Conservation (phyloP, 2,113 vertebrate species). For the Microtus oregoni region DNA sequence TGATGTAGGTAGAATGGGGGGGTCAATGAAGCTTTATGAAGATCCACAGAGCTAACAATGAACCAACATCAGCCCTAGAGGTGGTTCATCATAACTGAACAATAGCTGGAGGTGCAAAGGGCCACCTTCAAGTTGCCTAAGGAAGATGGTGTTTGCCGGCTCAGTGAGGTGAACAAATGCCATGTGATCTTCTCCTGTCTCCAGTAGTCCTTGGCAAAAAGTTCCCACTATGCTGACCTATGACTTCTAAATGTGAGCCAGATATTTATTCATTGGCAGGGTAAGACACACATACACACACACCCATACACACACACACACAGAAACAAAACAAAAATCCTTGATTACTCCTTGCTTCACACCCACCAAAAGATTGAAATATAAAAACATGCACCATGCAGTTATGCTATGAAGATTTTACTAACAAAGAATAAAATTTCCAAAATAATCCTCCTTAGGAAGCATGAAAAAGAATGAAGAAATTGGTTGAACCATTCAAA, state of each 20-base stretch:
- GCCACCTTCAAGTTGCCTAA: not conserved
- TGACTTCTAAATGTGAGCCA: not conserved
- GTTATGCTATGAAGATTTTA: constrained; percentile 1
- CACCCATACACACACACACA: not conserved
- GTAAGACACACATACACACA: not conserved
- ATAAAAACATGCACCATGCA: not conserved
- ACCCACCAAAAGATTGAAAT: not conserved
- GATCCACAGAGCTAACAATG: not conserved
- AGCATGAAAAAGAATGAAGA: not conserved
- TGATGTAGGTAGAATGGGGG: not conserved
- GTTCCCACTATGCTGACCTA: not conserved
- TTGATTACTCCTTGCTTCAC: not conserved
- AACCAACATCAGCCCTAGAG: not conserved
- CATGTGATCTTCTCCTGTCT: not conserved
- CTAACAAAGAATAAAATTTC: not conserved
- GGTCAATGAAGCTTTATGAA: not conserved
- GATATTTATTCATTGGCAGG: not conserved
- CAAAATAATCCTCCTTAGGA: not conserved
- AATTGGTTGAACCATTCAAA: not conserved
- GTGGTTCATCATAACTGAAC: not conserved
- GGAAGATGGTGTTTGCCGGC: not conserved
- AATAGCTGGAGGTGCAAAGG: not conserved
- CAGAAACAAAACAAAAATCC: not conserved
- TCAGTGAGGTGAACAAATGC: not conserved
- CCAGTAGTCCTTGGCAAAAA: not conserved